A percentile compares a stretch with the other conserved stretches of the same genome.
These are phyloP conservation scores for Cairina moschata DNA, from an alignment of 2,113 vertebrate species.

Conservation along the genomic window DNA sequence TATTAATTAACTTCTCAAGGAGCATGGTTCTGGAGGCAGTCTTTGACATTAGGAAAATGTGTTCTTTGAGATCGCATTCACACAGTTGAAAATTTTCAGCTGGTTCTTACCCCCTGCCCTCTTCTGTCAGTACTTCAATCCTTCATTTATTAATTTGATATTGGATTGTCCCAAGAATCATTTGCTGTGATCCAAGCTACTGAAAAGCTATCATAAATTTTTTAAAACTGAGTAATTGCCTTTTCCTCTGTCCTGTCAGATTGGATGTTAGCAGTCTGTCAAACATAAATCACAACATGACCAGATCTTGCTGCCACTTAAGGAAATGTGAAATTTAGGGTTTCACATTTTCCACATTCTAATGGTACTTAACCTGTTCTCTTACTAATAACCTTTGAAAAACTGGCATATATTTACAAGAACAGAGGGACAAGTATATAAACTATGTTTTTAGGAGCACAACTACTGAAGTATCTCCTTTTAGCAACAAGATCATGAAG, in stretches of 20 bases:
- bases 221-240: not conserved
- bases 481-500: not conserved
- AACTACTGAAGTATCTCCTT: not conserved
- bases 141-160: not conserved
- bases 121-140: not conserved
- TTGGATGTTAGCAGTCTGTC: not conserved
- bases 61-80: not conserved
- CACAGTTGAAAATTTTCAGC: not conserved
- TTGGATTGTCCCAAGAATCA: not conserved
- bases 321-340: not conserved
- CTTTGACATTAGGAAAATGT: not conserved
- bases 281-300: not conserved
- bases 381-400: not conserved
- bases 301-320: not conserved
- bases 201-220: not conserved
- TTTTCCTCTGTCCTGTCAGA: not conserved
- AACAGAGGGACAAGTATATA: not conserved
- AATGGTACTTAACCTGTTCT: not conserved
- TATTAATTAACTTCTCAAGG: not conserved
- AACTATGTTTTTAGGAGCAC: not conserved
- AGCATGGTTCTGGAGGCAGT: rapidly evolving
- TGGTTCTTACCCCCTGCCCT: not conserved
- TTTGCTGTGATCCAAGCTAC: not conserved
- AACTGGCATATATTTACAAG: not conserved
- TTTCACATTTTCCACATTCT: not conserved